phyloP scores from a whole-genome alignment of 1,140 invertebrate genomes.

The Caenorhabditis brenneri region DNA sequence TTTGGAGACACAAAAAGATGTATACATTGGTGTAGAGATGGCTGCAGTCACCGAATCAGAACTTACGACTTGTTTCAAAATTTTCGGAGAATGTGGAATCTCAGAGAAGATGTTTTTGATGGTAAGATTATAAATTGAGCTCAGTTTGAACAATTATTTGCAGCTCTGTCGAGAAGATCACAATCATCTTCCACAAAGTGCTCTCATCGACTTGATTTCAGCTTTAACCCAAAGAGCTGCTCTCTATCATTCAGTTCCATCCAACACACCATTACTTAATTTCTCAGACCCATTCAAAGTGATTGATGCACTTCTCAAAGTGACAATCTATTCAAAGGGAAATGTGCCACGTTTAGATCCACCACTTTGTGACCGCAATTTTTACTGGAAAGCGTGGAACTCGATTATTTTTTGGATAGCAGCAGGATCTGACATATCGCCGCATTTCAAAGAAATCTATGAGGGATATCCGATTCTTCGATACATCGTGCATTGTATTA shows the following conservation, averaged over 20 bases:
- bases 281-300: not conserved
- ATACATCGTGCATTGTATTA: constrained; percentile 8
- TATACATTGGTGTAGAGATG: not conserved
- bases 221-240: constrained; percentile 1
- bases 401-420: not conserved
- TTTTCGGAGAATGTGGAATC: constrained; percentile 10
- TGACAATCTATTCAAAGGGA: not conserved
- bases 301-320: not conserved
- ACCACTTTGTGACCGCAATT: not conserved
- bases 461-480: not conserved
- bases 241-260: not conserved
- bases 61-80: not conserved
- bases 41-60: not conserved
- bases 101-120: constrained; percentile 20
- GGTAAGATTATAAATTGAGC: not conserved
- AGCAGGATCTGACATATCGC: not conserved
- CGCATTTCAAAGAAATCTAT: not conserved
- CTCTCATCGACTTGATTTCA: not conserved
- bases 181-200: not conserved
- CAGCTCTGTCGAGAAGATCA: not conserved
- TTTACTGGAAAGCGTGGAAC: not conserved
- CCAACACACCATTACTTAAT: not conserved
- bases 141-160: not conserved
- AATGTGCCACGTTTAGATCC: not conserved
- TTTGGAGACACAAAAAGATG: not conserved